Evolutionary conservation across 2,888 invertebrate genomes (phyloP).

Genomic region (Gerris lacustris): DNA sequence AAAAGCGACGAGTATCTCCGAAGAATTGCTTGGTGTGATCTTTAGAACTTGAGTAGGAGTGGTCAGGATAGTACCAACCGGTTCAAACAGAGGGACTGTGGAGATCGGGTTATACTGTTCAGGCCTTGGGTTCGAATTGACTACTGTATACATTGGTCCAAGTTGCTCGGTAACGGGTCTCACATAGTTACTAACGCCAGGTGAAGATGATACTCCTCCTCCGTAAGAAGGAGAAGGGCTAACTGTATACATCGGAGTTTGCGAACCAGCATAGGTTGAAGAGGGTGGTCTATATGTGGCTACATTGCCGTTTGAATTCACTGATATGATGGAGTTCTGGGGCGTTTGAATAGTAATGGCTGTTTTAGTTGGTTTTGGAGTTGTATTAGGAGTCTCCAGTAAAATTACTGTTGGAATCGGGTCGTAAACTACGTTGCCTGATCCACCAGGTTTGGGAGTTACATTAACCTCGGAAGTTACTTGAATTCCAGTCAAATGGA

Average conservation of each 20-base stretch:
- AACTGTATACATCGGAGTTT: slow-evolving; percentile 3
- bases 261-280: slow-evolving; percentile 21
- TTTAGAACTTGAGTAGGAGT: slow-evolving; percentile 24
- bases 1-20: slow-evolving; percentile 60
- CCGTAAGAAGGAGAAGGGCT: neutral
- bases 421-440: slow-evolving; percentile 25
- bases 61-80: neutral
- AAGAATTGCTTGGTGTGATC: slow-evolving; percentile 23
- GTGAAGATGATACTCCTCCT: neutral
- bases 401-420: slow-evolving; percentile 48
- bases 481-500: slow-evolving; percentile 32
- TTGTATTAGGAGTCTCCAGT: slow-evolving; percentile 38
- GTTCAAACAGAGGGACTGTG: neutral
- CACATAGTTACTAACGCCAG: neutral
- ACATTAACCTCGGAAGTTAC: slow-evolving; percentile 29
- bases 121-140: slow-evolving; percentile 9
- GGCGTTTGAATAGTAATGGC: slow-evolving; percentile 23
- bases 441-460: slow-evolving; percentile 26
- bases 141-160: slow-evolving; percentile 6
- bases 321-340: slow-evolving; percentile 28
- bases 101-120: neutral
- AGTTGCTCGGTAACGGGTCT: slow-evolving; percentile 18
- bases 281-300: slow-evolving; percentile 27
- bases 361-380: slow-evolving; percentile 23
- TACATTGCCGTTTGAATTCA: slow-evolving; percentile 27